Percentiles rank a stretch among this genome's conserved stretches.
These are phyloP conservation scores for Coelopa pilipes DNA, from an alignment of 2,888 invertebrate species.

Conservation along the genomic window DNA sequence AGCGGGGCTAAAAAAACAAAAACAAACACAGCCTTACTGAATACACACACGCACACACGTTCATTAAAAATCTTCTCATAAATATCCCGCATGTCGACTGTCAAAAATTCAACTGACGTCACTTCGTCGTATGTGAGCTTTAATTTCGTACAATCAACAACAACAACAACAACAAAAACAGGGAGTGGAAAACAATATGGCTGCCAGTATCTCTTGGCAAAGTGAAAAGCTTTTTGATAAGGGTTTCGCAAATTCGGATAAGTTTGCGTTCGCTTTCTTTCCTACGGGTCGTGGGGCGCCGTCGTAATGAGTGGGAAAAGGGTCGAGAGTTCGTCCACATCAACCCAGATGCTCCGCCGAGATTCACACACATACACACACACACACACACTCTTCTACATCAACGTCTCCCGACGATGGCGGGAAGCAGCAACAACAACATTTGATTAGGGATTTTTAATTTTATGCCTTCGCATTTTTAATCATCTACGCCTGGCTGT, in stretches of 20 bases:
- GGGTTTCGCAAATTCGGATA: conserved; percentile 50
- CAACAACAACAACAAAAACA: conserved; percentile 8
- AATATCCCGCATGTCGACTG: conserved; percentile 27
- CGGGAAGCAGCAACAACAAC: conserved; percentile 3
- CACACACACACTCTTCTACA: conserved; percentile 28
- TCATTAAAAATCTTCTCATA: conserved; percentile 3
- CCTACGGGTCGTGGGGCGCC: not conserved
- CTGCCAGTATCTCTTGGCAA: too few species aligned
- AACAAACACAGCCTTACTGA: not conserved
- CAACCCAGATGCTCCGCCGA: conserved; percentile 42
- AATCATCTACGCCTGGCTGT: conserved; percentile 9
- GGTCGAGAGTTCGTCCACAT: too few species aligned
- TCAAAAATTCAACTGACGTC: conserved; percentile 25
- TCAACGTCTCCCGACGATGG: not conserved
- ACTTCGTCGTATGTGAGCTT: conserved; percentile 23
- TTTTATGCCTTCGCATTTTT: conserved; percentile 42
- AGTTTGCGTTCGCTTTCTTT: conserved; percentile 19
- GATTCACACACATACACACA: conserved; percentile 40
- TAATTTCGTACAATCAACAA: conserved; percentile 22
- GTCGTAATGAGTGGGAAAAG: not conserved
- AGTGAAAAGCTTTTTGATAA: conserved; percentile 61
- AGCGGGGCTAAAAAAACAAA: not conserved
- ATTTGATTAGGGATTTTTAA: conserved; percentile 48
- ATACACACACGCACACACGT: not conserved
- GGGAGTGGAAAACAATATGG: conserved; percentile 49